Evolutionary conservation across 2,888 invertebrate species (phyloP), one percentile per base, ranked within the genome.

Genomic region (Epinotia nisella): DNA sequence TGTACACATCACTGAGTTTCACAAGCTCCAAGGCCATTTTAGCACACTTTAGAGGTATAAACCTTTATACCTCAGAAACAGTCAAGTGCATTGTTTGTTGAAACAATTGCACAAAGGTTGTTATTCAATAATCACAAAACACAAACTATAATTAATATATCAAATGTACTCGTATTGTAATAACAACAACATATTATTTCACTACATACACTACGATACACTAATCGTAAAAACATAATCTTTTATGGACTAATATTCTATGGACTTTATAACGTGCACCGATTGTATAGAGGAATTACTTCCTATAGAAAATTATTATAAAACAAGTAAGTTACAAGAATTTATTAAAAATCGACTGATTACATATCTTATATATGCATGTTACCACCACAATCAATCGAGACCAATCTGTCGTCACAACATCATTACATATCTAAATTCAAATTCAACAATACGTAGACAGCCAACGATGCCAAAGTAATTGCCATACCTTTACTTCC

Each of bases 31-130:
- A 55, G 39, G 65, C 39, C 39, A n/a, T 53, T 55, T 66, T 66
- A 66, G 66, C 24, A 66, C 55, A 21, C 35, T 35, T 61, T 39
- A 39, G 19, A 59, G 35, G 39, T 60, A n/a, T 49, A 15, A 61
- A 11, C 35, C 15, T 39, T 64, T 59, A 64, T 58, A 60, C 73
- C 71, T 64, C 35, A 70, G 49, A 51, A 74, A 69, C 19, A 68
- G 71, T 61, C 62, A 65, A 69, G 71, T 41, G 67, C 72, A 75
- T 75, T 74, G 76, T 75, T 70, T 69, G 60, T 24, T 59, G 49
- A 21, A 71, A 71, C 70, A 64, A 74, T 69, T 70, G 61, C 74
- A 77, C 76, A 78, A 78, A 77, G 78, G 67, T 75, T 74, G 55
- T 74, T 74, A 77, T 74, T 67, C 74, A 73, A 74, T 61, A 69